Conservation (phyloP, 64 coral and sea anemone genomes). For the Pocillopora damicornis region DNA sequence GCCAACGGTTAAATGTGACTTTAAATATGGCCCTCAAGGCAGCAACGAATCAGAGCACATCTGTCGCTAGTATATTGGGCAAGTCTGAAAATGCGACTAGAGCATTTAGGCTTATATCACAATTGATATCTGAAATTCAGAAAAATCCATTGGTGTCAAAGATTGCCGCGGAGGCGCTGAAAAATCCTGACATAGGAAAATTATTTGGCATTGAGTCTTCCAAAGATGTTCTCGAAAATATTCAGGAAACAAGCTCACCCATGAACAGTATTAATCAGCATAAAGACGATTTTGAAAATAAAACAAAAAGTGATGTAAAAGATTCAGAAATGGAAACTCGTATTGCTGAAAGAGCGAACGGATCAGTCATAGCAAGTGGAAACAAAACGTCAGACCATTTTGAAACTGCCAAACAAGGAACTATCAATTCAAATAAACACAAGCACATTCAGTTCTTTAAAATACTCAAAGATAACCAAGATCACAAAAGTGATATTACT, state of each 20-base stretch:
- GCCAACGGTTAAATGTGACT: not conserved
- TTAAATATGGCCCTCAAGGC: not conserved
- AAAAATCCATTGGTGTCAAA: constrained; percentile 33
- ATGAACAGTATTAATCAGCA: not conserved
- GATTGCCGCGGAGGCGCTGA: constrained; percentile 44
- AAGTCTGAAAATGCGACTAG: not conserved
- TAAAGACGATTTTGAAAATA: not conserved
- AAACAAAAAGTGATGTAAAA: not conserved
- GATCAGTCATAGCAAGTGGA: not conserved
- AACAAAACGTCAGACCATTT: not conserved
- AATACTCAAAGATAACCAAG: not conserved
- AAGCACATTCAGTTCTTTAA: constrained; percentile 13
- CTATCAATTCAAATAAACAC: too few species aligned
- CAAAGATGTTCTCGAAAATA: not conserved
- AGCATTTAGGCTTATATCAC: not conserved
- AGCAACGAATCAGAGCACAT: not conserved
- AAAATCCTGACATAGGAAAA: constrained; percentile 32
- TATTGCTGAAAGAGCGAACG: too few species aligned
- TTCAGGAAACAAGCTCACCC: not conserved
- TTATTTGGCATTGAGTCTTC: constrained; percentile 35
- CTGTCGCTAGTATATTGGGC: not conserved
- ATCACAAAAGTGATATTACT: not conserved
- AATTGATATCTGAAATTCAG: constrained; percentile 23
- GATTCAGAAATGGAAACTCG: not conserved
- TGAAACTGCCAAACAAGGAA: not conserved